A percentile compares a stretch with the other conserved stretches of the same genome.
These are phyloP conservation scores for Sigmodon hispidus DNA, from an alignment of 2,113 vertebrate genomes.

Conservation along the genomic window DNA sequence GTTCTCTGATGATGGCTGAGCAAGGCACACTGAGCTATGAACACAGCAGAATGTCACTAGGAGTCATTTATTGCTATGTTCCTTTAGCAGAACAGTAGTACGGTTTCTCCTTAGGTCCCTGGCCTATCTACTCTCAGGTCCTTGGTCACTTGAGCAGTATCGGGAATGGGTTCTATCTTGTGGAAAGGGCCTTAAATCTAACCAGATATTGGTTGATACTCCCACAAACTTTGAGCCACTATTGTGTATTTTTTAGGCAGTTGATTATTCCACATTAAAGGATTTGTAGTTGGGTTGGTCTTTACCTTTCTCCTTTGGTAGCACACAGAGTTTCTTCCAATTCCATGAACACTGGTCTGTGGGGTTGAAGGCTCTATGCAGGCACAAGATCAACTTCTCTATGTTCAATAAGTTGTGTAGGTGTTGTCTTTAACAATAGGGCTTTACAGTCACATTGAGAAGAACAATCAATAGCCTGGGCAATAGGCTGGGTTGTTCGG, in stretches of 20 bases:
- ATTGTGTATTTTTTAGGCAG: neutral
- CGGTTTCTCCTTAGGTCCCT: neutral
- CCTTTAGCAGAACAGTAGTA: neutral
- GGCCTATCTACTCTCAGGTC: neutral
- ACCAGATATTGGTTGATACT: neutral
- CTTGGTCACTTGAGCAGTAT: neutral
- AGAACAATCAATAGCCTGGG: neutral
- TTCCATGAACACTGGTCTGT: neutral
- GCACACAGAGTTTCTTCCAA: neutral
- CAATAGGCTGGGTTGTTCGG: neutral
- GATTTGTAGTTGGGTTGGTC: neutral
- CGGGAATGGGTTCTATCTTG: neutral
- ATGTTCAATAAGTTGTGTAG: neutral
- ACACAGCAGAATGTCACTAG: neutral
- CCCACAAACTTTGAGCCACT: neutral
- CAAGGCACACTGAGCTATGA: neutral
- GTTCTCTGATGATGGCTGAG: neutral
- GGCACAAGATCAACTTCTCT: neutral
- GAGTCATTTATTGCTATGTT: neutral
- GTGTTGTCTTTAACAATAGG: neutral
- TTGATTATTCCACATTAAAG: neutral
- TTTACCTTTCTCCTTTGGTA: neutral
- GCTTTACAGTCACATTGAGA: neutral
- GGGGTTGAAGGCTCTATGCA: neutral
- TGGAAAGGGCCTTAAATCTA: neutral